Evolutionary conservation across 1,140 invertebrate genomes (phyloP).

Genomic region (Pinna nobilis): DNA sequence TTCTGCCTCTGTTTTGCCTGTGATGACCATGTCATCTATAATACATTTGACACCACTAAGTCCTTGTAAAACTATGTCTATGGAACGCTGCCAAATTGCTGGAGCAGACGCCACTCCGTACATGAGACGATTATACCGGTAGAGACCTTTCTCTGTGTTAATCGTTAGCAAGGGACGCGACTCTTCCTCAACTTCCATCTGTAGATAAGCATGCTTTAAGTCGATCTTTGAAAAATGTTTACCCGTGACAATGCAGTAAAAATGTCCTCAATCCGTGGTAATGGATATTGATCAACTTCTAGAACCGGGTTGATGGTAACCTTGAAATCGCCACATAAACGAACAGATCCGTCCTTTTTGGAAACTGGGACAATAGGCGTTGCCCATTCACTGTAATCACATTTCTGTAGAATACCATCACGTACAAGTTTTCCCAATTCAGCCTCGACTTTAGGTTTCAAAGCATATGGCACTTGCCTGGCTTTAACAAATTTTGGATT

Average conservation of each 20-base stretch:
- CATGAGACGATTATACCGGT: conserved; percentile 1
- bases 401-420: conserved; percentile 68
- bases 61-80: conserved; percentile 68
- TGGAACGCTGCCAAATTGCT: conserved; percentile 74
- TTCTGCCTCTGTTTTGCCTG: conserved; percentile 27
- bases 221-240: conserved; percentile 64
- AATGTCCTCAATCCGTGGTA: conserved; percentile 64
- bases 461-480: conserved; percentile 68
- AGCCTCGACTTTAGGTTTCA: conserved; percentile 67
- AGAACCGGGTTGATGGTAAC: conserved; percentile 43
- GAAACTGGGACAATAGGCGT: conserved; percentile 69
- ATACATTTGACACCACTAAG: conserved; percentile 42
- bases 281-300: conserved; percentile 53
- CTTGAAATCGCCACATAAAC: conserved; percentile 73
- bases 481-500: conserved; percentile 32
- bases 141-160: conserved; percentile 27
- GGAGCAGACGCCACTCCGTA: conserved; percentile 68
- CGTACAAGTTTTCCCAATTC: conserved; percentile 68
- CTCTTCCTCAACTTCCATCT: conserved; percentile 50
- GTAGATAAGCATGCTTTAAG: conserved; percentile 42
- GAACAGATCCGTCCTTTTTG: conserved; percentile 66
- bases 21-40: conserved; percentile 48
- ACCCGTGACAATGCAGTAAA: conserved; percentile 65
- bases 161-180: conserved; percentile 47
- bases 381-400: conserved; percentile 68